Conservation (phyloP, 2,888 invertebrate genomes). For the Smittia sp. region DNA sequence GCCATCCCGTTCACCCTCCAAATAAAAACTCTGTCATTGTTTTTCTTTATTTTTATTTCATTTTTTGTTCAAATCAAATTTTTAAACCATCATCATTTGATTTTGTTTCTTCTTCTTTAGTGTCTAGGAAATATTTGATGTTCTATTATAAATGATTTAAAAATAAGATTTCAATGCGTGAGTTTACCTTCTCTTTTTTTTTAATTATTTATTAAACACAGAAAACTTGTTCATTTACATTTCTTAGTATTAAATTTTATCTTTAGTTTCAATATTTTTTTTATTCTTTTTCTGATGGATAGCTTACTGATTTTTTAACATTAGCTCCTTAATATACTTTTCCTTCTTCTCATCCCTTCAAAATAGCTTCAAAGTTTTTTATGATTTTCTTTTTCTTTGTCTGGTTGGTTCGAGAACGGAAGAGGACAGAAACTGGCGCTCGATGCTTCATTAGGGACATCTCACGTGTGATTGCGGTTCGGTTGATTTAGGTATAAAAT, state of each 20-base stretch:
- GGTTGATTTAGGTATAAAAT: background rate
- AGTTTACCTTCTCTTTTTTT: constrained; percentile 15
- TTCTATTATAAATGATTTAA: constrained; percentile 41
- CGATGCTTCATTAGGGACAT: background rate
- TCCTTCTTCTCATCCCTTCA: constrained; percentile 12
- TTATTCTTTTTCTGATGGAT: constrained; percentile 35
- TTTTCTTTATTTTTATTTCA: constrained; percentile 42
- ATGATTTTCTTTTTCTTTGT: background rate
- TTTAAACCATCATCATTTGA: constrained; percentile 41
- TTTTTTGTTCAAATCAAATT: constrained; percentile 41
- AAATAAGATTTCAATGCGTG: constrained; percentile 40
- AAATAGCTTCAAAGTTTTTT: constrained; percentile 10
- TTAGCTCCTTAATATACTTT: constrained; percentile 26
- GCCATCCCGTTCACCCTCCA: too few species aligned
- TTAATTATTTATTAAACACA: constrained; percentile 41
- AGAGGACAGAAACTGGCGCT: background rate
- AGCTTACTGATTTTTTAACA: constrained; percentile 22
- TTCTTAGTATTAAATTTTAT: constrained; percentile 40
- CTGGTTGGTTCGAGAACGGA: background rate
- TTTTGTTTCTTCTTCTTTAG: constrained; percentile 30
- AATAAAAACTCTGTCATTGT: background rate
- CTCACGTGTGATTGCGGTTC: background rate
- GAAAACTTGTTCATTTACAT: constrained; percentile 41
- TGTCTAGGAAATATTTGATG: constrained; percentile 41
- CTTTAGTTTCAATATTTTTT: constrained; percentile 39